Conservation (phyloP, 2,888 invertebrate genomes). For the Ophion ventricosus region DNA sequence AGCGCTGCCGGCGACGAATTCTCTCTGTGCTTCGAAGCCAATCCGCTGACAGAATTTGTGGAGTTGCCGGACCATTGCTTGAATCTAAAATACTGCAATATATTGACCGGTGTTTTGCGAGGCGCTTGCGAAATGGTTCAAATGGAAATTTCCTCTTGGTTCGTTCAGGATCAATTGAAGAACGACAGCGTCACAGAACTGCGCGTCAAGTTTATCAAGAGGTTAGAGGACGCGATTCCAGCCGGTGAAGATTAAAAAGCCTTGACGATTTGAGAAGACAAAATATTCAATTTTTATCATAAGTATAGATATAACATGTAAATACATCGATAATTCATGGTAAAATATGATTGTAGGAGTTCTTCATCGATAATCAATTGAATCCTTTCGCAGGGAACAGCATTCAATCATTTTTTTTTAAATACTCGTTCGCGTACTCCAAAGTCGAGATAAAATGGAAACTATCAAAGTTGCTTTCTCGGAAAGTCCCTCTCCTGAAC, state of each 20-base stretch:
- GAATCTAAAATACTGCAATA: constrained; percentile 94
- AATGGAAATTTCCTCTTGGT: constrained; percentile 97
- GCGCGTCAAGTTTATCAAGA: constrained; percentile 96
- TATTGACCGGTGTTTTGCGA: constrained; percentile 95
- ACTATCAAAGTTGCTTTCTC: neutral
- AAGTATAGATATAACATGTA: constrained; percentile 50
- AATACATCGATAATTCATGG: constrained; percentile 43
- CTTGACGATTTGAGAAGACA: neutral
- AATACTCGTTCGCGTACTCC: neutral
- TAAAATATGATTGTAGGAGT: neutral
- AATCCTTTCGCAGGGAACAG: neutral
- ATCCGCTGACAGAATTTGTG: constrained; percentile 98
- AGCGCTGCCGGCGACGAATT: constrained; percentile 97
- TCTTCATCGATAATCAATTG: neutral
- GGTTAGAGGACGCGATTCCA: constrained; percentile 98
- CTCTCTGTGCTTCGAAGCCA: constrained; percentile 96
- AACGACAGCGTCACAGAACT: constrained; percentile 97
- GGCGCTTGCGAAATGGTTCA: constrained; percentile 99
- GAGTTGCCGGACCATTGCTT: constrained; percentile 94
- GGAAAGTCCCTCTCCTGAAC: neutral
- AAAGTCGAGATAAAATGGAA: neutral
- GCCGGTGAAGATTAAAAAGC: constrained; percentile 96
- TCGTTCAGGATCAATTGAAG: constrained; percentile 97
- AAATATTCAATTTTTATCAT: neutral
- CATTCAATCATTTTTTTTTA: neutral